These are phyloP conservation scores for Hippasteria phrygiana DNA, from an alignment of 53 echinoderm and acorn worm genomes.

Conservation along the genomic window DNA sequence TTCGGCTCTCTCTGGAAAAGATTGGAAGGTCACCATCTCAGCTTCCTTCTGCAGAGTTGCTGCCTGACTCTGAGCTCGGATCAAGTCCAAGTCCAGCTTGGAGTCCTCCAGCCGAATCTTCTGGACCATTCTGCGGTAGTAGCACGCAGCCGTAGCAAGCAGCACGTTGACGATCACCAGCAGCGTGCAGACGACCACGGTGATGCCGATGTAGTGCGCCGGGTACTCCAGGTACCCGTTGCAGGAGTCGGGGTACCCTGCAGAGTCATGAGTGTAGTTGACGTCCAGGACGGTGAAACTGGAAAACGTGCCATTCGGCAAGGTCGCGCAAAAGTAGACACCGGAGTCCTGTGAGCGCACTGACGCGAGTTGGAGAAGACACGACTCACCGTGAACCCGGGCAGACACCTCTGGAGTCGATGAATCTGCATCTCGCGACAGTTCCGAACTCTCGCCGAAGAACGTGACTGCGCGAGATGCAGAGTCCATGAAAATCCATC, in stretches of 20 bases:
- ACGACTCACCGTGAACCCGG: neutral
- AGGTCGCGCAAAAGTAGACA: neutral
- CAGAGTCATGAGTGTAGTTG: no score
- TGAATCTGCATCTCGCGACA: neutral
- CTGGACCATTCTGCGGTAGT: slow-evolving; percentile 8
- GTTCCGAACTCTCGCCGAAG: neutral
- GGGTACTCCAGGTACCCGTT: no score
- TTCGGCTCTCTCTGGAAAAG: neutral
- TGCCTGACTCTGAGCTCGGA: slow-evolving; percentile 4
- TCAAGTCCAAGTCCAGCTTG: slow-evolving; percentile 36
- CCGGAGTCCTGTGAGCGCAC: neutral
- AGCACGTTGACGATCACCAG: slow-evolving; percentile 7
- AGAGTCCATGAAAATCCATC: neutral
- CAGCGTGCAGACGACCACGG: neutral
- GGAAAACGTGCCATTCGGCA: neutral
- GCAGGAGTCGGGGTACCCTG: no score
- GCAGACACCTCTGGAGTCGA: neutral
- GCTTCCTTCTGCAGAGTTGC: neutral
- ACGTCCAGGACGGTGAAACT: neutral
- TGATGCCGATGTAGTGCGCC: neutral
- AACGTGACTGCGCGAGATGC: neutral
- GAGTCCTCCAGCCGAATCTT: neutral
- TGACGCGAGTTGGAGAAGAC: neutral
- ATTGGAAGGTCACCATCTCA: neutral
- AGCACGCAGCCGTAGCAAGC: neutral